These are phyloP conservation scores for Anneissia japonica DNA, from an alignment of 35 echinoderm and acorn worm genomes.

Conservation along the genomic window DNA sequence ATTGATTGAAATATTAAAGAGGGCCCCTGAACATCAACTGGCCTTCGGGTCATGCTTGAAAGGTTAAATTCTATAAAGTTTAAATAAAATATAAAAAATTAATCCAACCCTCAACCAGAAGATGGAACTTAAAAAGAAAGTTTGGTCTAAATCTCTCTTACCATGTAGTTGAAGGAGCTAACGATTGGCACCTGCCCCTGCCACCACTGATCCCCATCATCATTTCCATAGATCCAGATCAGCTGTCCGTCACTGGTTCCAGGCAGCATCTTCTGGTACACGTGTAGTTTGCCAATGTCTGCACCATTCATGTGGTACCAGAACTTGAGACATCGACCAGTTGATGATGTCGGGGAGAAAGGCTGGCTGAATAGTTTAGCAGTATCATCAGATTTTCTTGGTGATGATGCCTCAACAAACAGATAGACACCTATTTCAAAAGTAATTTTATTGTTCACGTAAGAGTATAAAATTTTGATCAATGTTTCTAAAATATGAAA, in stretches of 20 bases:
- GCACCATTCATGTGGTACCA: constrained; percentile 46
- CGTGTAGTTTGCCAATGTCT: constrained; percentile 17
- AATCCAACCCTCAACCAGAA: too few relatives aligned
- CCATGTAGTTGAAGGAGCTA: not conserved
- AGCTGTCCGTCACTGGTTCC: not conserved
- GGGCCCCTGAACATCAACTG: too few relatives aligned
- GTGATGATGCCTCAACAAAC: not conserved
- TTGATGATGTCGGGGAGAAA: not conserved
- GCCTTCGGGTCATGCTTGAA: too few relatives aligned
- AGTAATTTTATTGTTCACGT: too few relatives aligned
- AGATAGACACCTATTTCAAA: not conserved
- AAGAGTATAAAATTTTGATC: too few relatives aligned
- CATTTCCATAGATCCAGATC: not conserved
- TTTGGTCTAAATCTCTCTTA: too few relatives aligned
- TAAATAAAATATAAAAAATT: too few relatives aligned
- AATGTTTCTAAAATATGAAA: too few relatives aligned
- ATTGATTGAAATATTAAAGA: too few relatives aligned
- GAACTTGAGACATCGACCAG: constrained; percentile 47
- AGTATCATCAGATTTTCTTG: constrained; percentile 1
- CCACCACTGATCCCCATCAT: constrained; percentile 18
- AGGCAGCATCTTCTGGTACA: not conserved
- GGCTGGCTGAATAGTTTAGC: not conserved
- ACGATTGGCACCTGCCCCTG: constrained; percentile 20
- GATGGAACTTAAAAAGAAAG: too few relatives aligned
- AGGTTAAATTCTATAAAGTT: too few relatives aligned